A percentile compares a stretch with the other conserved stretches of the same genome.
Conservation (phyloP, 2,113 vertebrate species). For the Gymnobelideus leadbeateri region DNA sequence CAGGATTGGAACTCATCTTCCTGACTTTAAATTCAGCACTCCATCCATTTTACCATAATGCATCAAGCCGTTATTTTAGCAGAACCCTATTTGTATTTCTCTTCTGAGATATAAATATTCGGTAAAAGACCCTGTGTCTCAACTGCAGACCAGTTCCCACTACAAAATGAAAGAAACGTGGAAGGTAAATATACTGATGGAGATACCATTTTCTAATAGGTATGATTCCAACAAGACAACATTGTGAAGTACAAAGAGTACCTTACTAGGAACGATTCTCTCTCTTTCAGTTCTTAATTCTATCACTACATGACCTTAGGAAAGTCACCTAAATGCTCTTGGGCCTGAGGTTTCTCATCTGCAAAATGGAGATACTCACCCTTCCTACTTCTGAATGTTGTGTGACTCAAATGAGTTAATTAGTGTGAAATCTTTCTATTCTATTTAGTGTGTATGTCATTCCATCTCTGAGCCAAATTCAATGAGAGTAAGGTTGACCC, state of each 20-base stretch:
- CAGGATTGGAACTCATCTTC: neutral
- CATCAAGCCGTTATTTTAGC: neutral
- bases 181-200: neutral
- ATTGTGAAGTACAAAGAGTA: constrained; percentile 17
- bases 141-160: neutral
- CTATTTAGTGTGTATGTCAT: no score
- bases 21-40: neutral
- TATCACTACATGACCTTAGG: no score
- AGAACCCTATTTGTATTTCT: constrained; percentile 12
- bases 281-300: no score
- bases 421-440: no score
- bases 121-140: constrained; percentile 7
- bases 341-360: no score
- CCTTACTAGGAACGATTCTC: neutral
- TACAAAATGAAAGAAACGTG: constrained; percentile 28
- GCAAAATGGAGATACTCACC: no score
- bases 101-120: constrained; percentile 10
- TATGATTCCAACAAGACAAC: neutral
- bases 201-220: constrained; percentile 30
- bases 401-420: no score
- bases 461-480: no score
- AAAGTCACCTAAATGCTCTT: no score
- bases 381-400: no score
- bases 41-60: no score
- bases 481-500: no score